Base-by-base conservation (phyloP, 2,113 vertebrate species). In the Syngnathus scovelli region DNA sequence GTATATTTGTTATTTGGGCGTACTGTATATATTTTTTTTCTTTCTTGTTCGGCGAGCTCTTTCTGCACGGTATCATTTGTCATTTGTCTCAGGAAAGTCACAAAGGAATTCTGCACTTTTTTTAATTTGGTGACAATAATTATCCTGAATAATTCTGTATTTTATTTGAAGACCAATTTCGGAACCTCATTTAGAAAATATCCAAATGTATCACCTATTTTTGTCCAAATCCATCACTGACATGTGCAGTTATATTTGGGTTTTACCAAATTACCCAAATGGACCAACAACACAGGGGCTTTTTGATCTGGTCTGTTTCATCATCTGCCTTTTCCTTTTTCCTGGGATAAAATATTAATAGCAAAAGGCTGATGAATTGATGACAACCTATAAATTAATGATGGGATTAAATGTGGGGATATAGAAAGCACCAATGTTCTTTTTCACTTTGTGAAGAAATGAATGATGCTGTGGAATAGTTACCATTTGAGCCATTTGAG, bases 331-430 rank as follows among this genome's bases (percentile, higher is more conserved):
- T 51, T 71, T 11, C 27, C n/a, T 67, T 64, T 51, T 54, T 19
- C 49, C 55, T 1, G 0, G 6, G 49, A 83, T 89, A 41, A 86
- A 88, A 86, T 86, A 89, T 88, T 82, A 80, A 89, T 21, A 36
- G 54, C 52, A 66, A 70, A 68, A 59, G 36, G 48, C 67, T 80
- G 83, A 85, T 78, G 78, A 83, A 85, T 82, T 78, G 70, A 85
- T 82, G 81, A 83, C 80, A 78, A 71, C 70, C 78, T 76, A 81
- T 89, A 76, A 82, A 86, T 89, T 78, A 88, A 85, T 87, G 75
- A 89, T 83, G 74, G 69, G 59, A 75, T 76, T 71, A 65, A 83
- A 78, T 77, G 81, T 51, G 46, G 70, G 72, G 83, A 87, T 84
- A 82, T 87, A 76, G 78, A 85, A 80, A 71, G 62, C 65, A 66